Conservation (phyloP, 2,888 invertebrate genomes). For the Acronicta alni region DNA sequence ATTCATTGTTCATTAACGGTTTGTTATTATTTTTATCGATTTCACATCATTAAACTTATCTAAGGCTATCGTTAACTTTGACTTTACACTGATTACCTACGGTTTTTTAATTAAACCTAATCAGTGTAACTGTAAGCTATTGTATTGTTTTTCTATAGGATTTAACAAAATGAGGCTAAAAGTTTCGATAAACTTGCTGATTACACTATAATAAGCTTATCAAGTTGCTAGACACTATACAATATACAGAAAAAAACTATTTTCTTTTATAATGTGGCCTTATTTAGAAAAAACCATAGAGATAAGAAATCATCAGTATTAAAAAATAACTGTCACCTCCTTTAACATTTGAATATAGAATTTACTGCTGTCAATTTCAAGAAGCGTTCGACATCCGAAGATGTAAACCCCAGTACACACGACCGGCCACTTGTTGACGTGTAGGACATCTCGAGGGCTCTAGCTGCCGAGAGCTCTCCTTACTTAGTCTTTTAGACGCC, state of each 20-base stretch:
- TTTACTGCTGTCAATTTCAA: constrained; percentile 14
- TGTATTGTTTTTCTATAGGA: constrained; percentile 48
- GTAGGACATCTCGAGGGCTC: constrained; percentile 77
- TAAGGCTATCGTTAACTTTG: constrained; percentile 75
- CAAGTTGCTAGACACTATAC: not conserved
- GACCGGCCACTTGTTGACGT: constrained; percentile 83
- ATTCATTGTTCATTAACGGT: constrained; percentile 40
- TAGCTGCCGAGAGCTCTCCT: constrained; percentile 76
- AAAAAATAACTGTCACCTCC: not conserved
- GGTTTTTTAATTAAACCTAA: constrained; percentile 57
- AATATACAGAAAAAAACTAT: too few species aligned
- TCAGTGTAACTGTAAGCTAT: constrained; percentile 47
- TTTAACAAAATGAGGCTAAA: constrained; percentile 41
- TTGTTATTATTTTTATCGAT: constrained; percentile 50
- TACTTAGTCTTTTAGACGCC: constrained; percentile 74
- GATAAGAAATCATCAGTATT: too few species aligned
- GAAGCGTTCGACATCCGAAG: constrained; percentile 50
- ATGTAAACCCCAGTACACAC: constrained; percentile 61
- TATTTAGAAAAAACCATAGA: too few species aligned
- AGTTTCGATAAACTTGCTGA: constrained; percentile 41
- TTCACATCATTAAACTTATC: constrained; percentile 58
- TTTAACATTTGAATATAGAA: constrained; percentile 11
- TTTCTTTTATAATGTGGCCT: too few species aligned
- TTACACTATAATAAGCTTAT: constrained; percentile 34
- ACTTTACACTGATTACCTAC: constrained; percentile 68